These are phyloP conservation scores for Caradrina kadenii DNA, from an alignment of 2,888 invertebrate species.

Conservation along the genomic window DNA sequence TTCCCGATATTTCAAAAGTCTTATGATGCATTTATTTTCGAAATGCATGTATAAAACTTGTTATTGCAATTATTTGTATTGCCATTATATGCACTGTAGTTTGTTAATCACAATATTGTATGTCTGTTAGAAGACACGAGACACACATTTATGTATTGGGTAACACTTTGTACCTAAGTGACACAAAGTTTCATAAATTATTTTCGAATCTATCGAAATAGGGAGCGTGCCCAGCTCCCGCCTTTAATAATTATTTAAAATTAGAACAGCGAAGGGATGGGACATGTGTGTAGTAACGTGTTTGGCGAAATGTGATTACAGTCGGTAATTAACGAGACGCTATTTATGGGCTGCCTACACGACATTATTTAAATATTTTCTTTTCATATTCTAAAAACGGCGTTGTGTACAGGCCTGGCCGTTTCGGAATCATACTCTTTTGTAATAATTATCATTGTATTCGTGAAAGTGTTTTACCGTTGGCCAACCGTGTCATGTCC, in stretches of 20 bases:
- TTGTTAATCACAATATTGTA: constrained; percentile 46
- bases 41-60: constrained; percentile 14
- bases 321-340: constrained; percentile 88
- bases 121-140: constrained; percentile 41
- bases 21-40: constrained; percentile 19
- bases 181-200: constrained; percentile 84
- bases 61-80: constrained; percentile 41
- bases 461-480: constrained; percentile 89
- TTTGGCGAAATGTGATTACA: constrained; percentile 91
- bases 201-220: constrained; percentile 84
- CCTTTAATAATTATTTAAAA: constrained; percentile 88
- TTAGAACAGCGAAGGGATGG: constrained; percentile 90
- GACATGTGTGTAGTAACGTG: constrained; percentile 89
- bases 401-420: constrained; percentile 61
- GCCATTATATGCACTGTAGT: constrained; percentile 35
- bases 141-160: constrained; percentile 45
- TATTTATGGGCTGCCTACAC: constrained; percentile 80
- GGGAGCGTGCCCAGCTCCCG: constrained; percentile 86
- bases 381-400: constrained; percentile 77
- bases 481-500: constrained; percentile 87
- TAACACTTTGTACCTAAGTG: constrained; percentile 48
- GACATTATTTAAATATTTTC: constrained; percentile 72
- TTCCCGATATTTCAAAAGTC: not conserved
- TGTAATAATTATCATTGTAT: constrained; percentile 84
- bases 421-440: constrained; percentile 82